Evolutionary conservation across 2,888 invertebrate genomes (phyloP).

Genomic region (Pristionchus japonicus): DNA sequence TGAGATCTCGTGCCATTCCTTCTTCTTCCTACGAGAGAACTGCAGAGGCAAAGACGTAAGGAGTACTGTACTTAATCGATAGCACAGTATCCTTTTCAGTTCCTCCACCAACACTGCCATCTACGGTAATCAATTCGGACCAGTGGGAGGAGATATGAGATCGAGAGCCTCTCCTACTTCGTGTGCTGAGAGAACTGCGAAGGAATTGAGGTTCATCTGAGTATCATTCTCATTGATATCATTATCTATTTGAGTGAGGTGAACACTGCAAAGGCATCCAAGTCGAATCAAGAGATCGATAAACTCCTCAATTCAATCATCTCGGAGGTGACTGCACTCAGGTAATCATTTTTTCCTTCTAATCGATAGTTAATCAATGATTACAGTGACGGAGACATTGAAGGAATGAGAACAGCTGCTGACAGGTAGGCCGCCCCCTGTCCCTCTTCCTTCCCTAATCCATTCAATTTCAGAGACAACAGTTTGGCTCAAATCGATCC

Average conservation of each 20-base stretch:
- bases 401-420: not conserved
- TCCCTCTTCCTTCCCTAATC: not conserved
- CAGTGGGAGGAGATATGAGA: too few species aligned
- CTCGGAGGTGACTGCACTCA: not conserved
- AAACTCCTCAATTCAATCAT: not conserved
- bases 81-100: too few species aligned
- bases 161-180: too few species aligned
- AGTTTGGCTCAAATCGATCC: conserved; percentile 21
- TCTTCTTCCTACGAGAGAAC: too few species aligned
- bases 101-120: too few species aligned
- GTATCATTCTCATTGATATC: not conserved
- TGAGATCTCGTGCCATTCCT: too few species aligned
- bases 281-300: not conserved
- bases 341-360: too few species aligned
- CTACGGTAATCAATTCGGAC: too few species aligned
- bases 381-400: not conserved
- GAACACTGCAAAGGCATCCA: not conserved
- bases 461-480: not conserved
- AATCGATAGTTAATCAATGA: too few species aligned
- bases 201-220: not conserved
- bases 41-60: too few species aligned
- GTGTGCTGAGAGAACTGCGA: not conserved
- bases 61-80: too few species aligned
- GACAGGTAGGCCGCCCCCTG: not conserved
- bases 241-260: not conserved